phyloP scores from a whole-genome alignment of 2,113 vertebrate genomes.

The Poicephalus gulielmi region DNA sequence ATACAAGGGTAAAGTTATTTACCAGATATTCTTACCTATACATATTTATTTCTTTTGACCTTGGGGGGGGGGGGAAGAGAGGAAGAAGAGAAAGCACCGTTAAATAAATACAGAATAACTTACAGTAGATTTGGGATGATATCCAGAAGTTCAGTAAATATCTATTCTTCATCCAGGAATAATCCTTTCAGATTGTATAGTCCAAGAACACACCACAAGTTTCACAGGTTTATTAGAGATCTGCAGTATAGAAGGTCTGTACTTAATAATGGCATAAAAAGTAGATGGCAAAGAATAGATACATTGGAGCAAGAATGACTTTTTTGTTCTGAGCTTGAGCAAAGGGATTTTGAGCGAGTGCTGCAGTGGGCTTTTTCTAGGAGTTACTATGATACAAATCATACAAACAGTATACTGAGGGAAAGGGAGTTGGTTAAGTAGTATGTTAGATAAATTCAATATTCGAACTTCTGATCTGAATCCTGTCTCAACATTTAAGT shows the following conservation, averaged over 20 bases:
- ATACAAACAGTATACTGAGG: background rate
- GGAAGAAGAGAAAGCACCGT: background rate
- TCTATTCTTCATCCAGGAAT: background rate
- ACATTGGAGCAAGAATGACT: background rate
- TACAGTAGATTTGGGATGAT: background rate
- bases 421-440: background rate
- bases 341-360: background rate
- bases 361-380: background rate
- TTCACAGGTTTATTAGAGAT: background rate
- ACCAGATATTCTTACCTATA: background rate
- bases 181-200: background rate
- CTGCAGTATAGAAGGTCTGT: background rate
- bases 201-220: background rate
- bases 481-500: background rate
- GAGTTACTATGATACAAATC: background rate
- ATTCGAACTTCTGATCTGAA: background rate
- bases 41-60: constrained; percentile 12
- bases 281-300: background rate
- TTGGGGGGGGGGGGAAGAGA: background rate
- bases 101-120: constrained; percentile 25
- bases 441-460: background rate
- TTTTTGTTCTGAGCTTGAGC: background rate
- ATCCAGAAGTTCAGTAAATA: background rate
- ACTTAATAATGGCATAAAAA: background rate
- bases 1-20: constrained; percentile 40